Percentiles rank a stretch among this genome's conserved stretches.
These are phyloP conservation scores for Armadillidium nasatum DNA, from an alignment of 1,140 invertebrate genomes.

Conservation along the genomic window DNA sequence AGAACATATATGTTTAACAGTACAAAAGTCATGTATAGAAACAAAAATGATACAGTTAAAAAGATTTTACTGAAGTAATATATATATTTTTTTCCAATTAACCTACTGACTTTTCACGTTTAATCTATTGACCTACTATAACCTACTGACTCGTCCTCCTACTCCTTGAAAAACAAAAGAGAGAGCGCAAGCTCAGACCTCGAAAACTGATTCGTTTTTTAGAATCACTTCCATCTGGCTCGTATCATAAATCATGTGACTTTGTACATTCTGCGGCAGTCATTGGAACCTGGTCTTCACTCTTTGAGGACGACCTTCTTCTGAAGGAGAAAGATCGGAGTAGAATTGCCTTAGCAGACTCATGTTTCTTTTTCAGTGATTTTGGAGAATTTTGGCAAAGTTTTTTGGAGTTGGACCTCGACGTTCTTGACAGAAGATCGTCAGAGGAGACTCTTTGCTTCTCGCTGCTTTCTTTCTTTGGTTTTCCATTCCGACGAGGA, in stretches of 20 bases:
- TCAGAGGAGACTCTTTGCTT: background rate
- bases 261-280: background rate
- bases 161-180: background rate
- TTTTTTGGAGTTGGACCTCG: background rate
- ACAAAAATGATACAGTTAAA: too few species aligned
- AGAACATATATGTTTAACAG: too few species aligned
- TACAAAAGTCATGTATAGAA: too few species aligned
- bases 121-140: too few species aligned
- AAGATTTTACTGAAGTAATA: too few species aligned
- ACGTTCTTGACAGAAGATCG: background rate
- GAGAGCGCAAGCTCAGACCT: background rate
- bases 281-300: background rate
- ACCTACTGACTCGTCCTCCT: background rate
- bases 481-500: background rate
- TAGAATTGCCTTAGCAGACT: background rate
- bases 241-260: background rate
- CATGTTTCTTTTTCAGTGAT: background rate
- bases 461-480: background rate
- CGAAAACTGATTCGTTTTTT: background rate
- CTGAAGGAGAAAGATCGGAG: conserved; percentile 5
- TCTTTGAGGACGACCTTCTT: background rate
- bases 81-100: too few species aligned
- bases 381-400: background rate
- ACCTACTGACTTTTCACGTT: too few species aligned
- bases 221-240: background rate